A percentile compares a stretch with the other conserved stretches of the same genome.
These are phyloP conservation scores for Pseudomyrmex pallidus DNA, from an alignment of 1,140 invertebrate species.

Conservation along the genomic window DNA sequence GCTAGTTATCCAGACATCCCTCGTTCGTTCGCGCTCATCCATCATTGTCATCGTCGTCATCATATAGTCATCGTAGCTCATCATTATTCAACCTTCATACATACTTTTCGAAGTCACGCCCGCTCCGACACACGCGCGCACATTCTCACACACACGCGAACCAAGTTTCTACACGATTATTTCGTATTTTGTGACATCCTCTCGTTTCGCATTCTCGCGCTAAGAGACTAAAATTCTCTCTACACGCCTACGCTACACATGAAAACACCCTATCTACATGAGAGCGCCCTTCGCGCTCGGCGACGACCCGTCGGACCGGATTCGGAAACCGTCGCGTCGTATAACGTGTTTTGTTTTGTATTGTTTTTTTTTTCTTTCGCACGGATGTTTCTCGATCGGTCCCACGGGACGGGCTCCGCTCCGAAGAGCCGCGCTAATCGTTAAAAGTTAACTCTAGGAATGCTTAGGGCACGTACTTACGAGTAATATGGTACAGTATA, in stretches of 20 bases:
- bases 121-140: conserved; percentile 15
- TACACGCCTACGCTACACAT: conserved; percentile 84
- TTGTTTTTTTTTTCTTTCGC: too few relatives aligned
- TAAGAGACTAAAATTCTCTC: conserved; percentile 82
- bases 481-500: conserved; percentile 83
- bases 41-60: conserved; percentile 66
- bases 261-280: conserved; percentile 85
- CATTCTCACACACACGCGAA: background rate
- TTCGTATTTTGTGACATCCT: conserved; percentile 40
- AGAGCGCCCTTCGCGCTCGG: conserved; percentile 71
- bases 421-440: conserved; percentile 66
- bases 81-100: conserved; percentile 61
- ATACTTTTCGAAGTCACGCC: conserved; percentile 59
- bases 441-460: conserved; percentile 78
- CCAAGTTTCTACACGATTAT: background rate
- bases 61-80: conserved; percentile 59
- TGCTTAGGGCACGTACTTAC: conserved; percentile 76
- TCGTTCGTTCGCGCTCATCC: conserved; percentile 63
- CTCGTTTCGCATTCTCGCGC: conserved; percentile 74
- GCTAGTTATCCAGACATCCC: conserved; percentile 72
- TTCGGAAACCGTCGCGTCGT: conserved; percentile 32
- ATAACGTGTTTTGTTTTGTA: conserved; percentile 7
- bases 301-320: conserved; percentile 50
- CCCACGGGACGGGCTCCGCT: conserved; percentile 31
- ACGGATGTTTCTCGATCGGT: conserved; percentile 61